These are phyloP conservation scores for Chiridota heheva DNA, from an alignment of 35 echinoderm and acorn worm genomes.

Conservation along the genomic window DNA sequence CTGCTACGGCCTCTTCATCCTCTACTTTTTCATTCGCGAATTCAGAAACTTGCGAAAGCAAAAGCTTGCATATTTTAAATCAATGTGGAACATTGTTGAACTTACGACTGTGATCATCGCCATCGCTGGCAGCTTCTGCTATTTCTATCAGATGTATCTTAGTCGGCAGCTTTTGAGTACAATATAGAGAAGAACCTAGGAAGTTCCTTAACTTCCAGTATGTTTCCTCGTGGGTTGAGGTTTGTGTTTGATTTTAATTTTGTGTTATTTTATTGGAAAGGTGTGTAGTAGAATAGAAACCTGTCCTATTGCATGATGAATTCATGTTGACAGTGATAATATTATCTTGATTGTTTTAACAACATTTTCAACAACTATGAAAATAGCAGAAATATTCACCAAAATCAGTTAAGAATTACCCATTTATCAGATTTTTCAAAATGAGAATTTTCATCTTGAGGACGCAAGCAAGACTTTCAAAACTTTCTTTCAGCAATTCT, in stretches of 20 bases:
- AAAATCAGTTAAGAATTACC: too few relatives aligned
- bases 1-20: conserved; percentile 67
- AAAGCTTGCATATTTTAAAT: conserved; percentile 69
- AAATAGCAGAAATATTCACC: too few relatives aligned
- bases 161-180: conserved; percentile 50
- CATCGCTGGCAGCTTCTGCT: conserved; percentile 56
- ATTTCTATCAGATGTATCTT: conserved; percentile 67
- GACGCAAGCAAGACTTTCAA: too few relatives aligned
- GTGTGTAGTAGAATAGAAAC: neutral
- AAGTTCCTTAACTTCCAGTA: conserved; percentile 88
- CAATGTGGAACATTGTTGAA: conserved; percentile 67
- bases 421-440: too few relatives aligned
- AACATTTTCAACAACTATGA: too few relatives aligned
- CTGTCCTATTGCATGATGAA: neutral
- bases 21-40: conserved; percentile 73
- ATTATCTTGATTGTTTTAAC: too few relatives aligned
- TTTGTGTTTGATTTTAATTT: conserved; percentile 4
- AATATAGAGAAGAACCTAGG: conserved; percentile 56
- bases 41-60: conserved; percentile 37
- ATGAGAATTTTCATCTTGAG: too few relatives aligned
- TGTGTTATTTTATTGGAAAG: neutral
- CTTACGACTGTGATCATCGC: conserved; percentile 57
- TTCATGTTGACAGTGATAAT: too few relatives aligned
- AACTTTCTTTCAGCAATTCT: too few relatives aligned
- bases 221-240: conserved; percentile 82